Percentiles rank a stretch among this genome's conserved stretches.
phyloP scores from a whole-genome alignment of 37 sponge, comb jelly and placozoan species.

The Diacarnus erythraeanus region DNA sequence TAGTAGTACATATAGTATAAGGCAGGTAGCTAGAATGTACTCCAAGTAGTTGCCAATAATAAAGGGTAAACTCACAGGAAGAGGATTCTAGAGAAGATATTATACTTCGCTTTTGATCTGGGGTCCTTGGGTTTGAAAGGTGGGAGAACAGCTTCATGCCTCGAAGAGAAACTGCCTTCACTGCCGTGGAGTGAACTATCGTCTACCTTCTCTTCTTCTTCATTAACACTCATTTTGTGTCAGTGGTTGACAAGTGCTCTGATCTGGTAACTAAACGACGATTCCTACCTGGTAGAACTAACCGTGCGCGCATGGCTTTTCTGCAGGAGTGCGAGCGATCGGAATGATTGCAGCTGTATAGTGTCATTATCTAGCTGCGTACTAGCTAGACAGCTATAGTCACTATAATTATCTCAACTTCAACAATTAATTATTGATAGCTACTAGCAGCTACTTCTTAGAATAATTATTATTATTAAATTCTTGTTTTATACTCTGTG shows the following conservation, averaged over 20 bases:
- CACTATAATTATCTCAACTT: too few relatives aligned
- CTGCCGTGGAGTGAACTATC: background rate
- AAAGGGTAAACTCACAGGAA: constrained; percentile 14
- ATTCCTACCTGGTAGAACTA: background rate
- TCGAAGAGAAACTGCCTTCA: background rate
- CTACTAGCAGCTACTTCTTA: too few relatives aligned
- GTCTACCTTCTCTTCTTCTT: background rate
- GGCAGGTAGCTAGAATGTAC: background rate
- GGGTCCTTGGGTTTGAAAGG: constrained; percentile 40
- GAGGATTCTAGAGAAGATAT: constrained; percentile 39
- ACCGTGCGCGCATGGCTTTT: too few relatives aligned
- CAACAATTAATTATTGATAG: too few relatives aligned
- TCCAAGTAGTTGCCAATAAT: background rate
- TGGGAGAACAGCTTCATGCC: background rate
- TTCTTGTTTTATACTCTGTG: too few relatives aligned
- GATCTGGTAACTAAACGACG: background rate
- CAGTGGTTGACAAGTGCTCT: background rate
- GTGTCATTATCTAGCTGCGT: too few relatives aligned
- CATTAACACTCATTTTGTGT: background rate
- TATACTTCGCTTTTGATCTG: constrained; percentile 41
- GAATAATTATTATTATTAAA: too few relatives aligned
- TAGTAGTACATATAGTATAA: too few relatives aligned
- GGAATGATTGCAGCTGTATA: too few relatives aligned
- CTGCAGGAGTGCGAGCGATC: too few relatives aligned
- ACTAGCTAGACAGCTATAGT: too few relatives aligned